Evolutionary conservation across 2,888 invertebrate species (phyloP).

Genomic region (Dysmachus trigonus): DNA sequence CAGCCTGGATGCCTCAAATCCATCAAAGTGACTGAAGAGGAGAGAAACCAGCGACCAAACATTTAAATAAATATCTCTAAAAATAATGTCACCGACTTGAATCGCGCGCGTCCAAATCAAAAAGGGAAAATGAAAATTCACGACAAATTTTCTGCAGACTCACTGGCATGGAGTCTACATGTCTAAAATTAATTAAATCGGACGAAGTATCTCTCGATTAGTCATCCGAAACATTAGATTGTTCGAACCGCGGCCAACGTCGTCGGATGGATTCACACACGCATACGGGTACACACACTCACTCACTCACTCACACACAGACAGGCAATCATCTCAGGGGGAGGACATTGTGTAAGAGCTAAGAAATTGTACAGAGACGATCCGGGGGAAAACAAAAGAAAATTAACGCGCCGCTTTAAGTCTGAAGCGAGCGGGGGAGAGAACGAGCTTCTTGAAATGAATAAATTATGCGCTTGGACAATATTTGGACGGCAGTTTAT

Average conservation of each 20-base stretch:
- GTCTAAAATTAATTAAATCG: constrained; percentile 45
- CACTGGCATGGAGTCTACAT: constrained; percentile 34
- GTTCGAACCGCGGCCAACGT: background rate
- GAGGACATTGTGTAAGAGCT: constrained; percentile 5
- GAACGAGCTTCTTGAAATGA: constrained; percentile 33
- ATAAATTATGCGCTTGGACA: constrained; percentile 46
- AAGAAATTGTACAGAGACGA: background rate
- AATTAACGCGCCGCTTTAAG: constrained; percentile 3
- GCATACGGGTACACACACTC: background rate
- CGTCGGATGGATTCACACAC: background rate
- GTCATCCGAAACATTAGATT: constrained; percentile 37
- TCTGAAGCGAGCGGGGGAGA: background rate
- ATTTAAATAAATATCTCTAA: background rate
- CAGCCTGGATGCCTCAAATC: background rate
- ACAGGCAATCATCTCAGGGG: background rate
- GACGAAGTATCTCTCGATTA: constrained; percentile 26
- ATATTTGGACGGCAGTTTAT: constrained; percentile 41
- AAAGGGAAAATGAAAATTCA: constrained; percentile 1
- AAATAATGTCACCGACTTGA: background rate
- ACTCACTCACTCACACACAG: background rate
- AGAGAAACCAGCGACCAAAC: background rate
- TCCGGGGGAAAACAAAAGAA: constrained; percentile 7
- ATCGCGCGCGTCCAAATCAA: background rate
- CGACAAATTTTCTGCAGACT: constrained; percentile 38
- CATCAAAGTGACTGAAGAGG: background rate